phyloP scores from a whole-genome alignment of 2,113 vertebrate species.

The Scortum barcoo region DNA sequence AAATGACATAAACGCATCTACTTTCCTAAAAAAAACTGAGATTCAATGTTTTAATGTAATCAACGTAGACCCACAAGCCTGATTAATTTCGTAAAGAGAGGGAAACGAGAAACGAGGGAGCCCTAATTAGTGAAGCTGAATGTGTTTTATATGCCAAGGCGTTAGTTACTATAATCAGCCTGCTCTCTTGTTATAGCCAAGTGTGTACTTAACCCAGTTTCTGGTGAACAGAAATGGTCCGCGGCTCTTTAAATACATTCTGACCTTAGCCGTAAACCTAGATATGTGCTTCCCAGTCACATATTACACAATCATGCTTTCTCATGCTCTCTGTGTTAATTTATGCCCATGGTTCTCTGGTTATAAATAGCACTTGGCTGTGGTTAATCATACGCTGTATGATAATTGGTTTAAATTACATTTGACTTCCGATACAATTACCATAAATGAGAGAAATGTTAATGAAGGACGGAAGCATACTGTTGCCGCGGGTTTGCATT shows the following conservation, averaged over 20 bases:
- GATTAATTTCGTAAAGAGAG: neutral
- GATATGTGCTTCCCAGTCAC: constrained; percentile 28
- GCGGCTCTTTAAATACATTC: constrained; percentile 59
- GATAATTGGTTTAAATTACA: constrained; percentile 19
- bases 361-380: constrained; percentile 3
- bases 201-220: constrained; percentile 50
- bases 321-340: constrained; percentile 3
- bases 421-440: constrained; percentile 6
- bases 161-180: constrained; percentile 9
- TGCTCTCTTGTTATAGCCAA: constrained; percentile 5
- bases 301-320: constrained; percentile 39
- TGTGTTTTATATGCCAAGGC: neutral
- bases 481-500: neutral
- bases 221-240: constrained; percentile 7
- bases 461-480: constrained; percentile 4
- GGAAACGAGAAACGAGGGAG: neutral
- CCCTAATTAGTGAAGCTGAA: neutral
- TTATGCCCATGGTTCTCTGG: neutral
- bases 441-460: neutral
- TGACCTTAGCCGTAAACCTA: constrained; percentile 55
- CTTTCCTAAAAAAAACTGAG: neutral
- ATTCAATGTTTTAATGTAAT: neutral
- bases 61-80: neutral
- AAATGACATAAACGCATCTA: neutral
- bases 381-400: neutral